These are phyloP conservation scores for Nycticorax nycticorax DNA, from an alignment of 2,113 vertebrate genomes.

Conservation along the genomic window DNA sequence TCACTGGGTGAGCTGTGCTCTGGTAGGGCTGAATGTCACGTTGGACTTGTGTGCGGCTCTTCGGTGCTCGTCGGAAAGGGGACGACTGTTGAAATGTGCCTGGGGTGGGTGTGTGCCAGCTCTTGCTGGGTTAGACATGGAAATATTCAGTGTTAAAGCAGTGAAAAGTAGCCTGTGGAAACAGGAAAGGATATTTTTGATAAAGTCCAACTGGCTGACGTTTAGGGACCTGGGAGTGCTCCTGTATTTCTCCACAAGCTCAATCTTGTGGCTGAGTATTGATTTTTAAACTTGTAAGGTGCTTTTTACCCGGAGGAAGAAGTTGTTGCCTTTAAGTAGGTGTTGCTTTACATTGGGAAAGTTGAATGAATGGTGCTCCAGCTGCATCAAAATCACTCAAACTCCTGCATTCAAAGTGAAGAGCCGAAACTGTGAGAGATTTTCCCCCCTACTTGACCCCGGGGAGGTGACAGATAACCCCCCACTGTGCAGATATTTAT, in stretches of 20 bases:
- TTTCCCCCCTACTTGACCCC: not conserved
- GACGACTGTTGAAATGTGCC: fast-evolving
- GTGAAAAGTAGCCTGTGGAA: not conserved
- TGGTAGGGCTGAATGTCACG: not conserved
- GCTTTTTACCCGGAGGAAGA: not conserved
- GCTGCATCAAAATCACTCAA: not conserved
- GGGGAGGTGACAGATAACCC: not conserved
- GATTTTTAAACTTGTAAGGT: not conserved
- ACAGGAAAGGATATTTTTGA: not conserved
- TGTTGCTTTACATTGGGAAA: not conserved
- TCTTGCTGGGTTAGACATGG: fast-evolving
- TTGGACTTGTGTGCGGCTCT: not conserved
- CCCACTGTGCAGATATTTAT: not conserved
- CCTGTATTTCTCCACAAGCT: not conserved
- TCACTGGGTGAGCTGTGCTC: fast-evolving
- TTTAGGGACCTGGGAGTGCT: not conserved
- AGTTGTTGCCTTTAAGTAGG: not conserved
- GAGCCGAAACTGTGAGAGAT: not conserved
- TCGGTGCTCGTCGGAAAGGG: not conserved
- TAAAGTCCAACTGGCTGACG: not conserved
- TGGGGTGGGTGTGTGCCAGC: not conserved
- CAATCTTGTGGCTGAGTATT: not conserved
- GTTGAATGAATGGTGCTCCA: not conserved
- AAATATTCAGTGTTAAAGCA: not conserved
- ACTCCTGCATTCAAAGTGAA: not conserved